A percentile compares a stretch with the other conserved stretches of the same genome.
Evolutionary conservation across 1,140 invertebrate species (phyloP).

Genomic region (Cydia strobilella): DNA sequence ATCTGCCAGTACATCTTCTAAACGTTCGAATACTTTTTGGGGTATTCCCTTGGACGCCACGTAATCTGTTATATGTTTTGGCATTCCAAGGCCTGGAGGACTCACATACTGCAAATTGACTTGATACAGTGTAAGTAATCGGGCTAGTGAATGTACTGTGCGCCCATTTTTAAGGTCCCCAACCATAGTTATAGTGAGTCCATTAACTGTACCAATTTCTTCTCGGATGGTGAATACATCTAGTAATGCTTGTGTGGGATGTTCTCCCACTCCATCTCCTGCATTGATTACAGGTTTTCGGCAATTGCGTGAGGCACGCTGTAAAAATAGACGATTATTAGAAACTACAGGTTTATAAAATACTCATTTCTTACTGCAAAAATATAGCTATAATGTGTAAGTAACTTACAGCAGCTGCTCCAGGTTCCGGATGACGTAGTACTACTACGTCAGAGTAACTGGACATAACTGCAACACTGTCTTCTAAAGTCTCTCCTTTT

Average conservation of each 20-base stretch:
- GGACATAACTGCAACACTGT: slow-evolving; percentile 92
- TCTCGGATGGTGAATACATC: slow-evolving; percentile 99
- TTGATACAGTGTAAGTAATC: slow-evolving; percentile 94
- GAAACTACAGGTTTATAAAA: slow-evolving; percentile 16
- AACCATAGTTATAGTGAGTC: slow-evolving; percentile 94
- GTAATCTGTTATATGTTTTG: slow-evolving; percentile 90
- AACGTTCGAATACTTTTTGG: slow-evolving; percentile 86
- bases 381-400: slow-evolving; percentile 18
- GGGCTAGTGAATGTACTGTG: slow-evolving; percentile 98
- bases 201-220: slow-evolving; percentile 99
- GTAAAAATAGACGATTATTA: slow-evolving; percentile 43
- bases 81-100: slow-evolving; percentile 93
- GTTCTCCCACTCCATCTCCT: slow-evolving; percentile 98
- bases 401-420: slow-evolving; percentile 91
- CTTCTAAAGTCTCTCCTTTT: slow-evolving; percentile 98
- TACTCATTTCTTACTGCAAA: slow-evolving; percentile 31
- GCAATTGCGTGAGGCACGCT: slow-evolving; percentile 90
- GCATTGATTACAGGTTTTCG: slow-evolving; percentile 97
- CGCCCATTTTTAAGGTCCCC: slow-evolving; percentile 99
- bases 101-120: slow-evolving; percentile 95
- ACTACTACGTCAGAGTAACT: slow-evolving; percentile 96
- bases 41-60: slow-evolving; percentile 88
- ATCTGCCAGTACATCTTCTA: slow-evolving; percentile 93
- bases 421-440: slow-evolving; percentile 94
- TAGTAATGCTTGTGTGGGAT: slow-evolving; percentile 98